Conservation (phyloP, 2,113 vertebrate species). For the Rutilus rutilus region DNA sequence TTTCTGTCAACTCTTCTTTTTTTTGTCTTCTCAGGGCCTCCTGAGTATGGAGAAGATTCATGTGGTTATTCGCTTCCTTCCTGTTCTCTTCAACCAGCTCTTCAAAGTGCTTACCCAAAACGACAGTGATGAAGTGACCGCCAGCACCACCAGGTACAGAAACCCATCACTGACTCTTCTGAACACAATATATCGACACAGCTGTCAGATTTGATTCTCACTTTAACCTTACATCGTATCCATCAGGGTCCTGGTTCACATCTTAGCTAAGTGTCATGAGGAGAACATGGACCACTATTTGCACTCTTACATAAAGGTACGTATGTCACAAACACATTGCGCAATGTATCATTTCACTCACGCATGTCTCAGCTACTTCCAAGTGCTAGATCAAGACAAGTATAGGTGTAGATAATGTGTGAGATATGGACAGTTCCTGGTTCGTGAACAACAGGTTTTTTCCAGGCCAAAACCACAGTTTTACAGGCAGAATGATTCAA, state of each 20-base stretch:
- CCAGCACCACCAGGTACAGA: conserved; percentile 88
- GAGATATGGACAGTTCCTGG: too few species aligned
- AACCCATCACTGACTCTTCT: neutral
- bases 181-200: neutral
- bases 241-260: conserved; percentile 88
- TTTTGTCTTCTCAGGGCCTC: conserved; percentile 80
- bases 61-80: conserved; percentile 92
- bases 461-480: too few species aligned
- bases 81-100: conserved; percentile 95
- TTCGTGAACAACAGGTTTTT: too few species aligned
- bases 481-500: too few species aligned
- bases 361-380: neutral
- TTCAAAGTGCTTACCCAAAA: conserved; percentile 92
- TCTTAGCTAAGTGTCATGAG: conserved; percentile 93
- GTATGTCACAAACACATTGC: neutral
- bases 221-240: neutral
- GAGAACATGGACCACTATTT: conserved; percentile 89
- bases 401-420: too few species aligned
- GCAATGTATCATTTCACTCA: neutral
- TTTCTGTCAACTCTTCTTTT: neutral
- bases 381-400: too few species aligned
- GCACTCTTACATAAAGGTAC: conserved; percentile 91
- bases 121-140: conserved; percentile 86
- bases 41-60: conserved; percentile 93
- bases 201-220: neutral